Conservation (phyloP, 1,140 invertebrate genomes). For the Hylaeus anthracinus region DNA sequence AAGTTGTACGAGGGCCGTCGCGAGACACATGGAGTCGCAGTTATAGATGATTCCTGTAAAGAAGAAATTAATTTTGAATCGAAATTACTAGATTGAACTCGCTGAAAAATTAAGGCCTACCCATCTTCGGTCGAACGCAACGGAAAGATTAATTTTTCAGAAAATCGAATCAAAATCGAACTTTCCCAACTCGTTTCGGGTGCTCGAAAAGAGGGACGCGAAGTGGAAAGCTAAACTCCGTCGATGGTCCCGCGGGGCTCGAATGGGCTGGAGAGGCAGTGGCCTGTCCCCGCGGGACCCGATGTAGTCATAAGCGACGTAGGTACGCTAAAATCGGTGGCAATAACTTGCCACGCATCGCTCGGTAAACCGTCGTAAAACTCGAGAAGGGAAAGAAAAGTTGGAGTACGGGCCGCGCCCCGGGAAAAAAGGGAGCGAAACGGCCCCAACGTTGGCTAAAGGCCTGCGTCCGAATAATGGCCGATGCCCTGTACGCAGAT, state of each 20-base stretch:
- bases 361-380: slow-evolving; percentile 64
- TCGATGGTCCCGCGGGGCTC: slow-evolving; percentile 36
- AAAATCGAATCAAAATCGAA: too few species aligned
- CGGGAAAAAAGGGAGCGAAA: slow-evolving; percentile 1
- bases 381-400: slow-evolving; percentile 21
- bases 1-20: slow-evolving; percentile 2
- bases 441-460: neutral
- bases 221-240: slow-evolving; percentile 38
- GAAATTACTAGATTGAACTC: too few species aligned
- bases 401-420: neutral
- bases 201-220: neutral
- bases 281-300: slow-evolving; percentile 42
- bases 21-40: neutral
- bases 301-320: slow-evolving; percentile 71
- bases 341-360: slow-evolving; percentile 71
- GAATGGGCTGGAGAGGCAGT: neutral
- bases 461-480: slow-evolving; percentile 60
- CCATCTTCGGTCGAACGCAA: too few species aligned
- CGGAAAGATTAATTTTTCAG: too few species aligned
- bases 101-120: too few species aligned
- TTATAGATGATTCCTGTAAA: too few species aligned
- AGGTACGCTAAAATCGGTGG: slow-evolving; percentile 68
- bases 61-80: too few species aligned
- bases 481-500: slow-evolving; percentile 51
- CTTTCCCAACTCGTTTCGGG: neutral